These are phyloP conservation scores for Dipodomys stephensi DNA, from an alignment of 2,113 vertebrate species.

Conservation along the genomic window DNA sequence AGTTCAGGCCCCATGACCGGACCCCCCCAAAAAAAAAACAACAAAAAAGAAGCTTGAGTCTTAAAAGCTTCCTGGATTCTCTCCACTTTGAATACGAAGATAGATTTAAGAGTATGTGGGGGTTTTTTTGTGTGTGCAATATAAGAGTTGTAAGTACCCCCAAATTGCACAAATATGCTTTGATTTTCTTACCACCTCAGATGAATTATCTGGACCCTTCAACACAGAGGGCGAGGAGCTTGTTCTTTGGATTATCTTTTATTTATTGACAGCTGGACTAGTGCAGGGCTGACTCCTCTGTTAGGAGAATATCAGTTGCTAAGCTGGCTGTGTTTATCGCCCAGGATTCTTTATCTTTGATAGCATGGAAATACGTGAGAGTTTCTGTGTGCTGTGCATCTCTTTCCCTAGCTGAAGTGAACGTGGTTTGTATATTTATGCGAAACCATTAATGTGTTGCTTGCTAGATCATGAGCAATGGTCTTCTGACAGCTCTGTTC, in stretches of 20 bases:
- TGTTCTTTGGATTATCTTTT: slow-evolving; percentile 30
- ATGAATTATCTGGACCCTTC: slow-evolving; percentile 16
- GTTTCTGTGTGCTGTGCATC: not conserved
- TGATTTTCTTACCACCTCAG: not conserved
- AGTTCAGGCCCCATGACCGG: no score
- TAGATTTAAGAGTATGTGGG: slow-evolving; percentile 28
- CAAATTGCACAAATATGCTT: slow-evolving; percentile 34
- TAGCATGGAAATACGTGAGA: not conserved
- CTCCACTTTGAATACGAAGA: not conserved
- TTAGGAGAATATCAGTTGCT: slow-evolving; percentile 48
- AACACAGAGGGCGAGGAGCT: slow-evolving; percentile 3
- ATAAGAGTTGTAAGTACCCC: not conserved
- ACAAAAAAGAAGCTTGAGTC: not conserved
- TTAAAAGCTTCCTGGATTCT: slow-evolving; percentile 39
- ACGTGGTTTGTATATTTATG: slow-evolving; percentile 66
- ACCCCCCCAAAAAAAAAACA: no score
- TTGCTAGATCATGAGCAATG: slow-evolving; percentile 73
- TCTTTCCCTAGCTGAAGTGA: slow-evolving; percentile 60
- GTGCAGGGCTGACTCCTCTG: not conserved
- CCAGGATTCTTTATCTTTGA: slow-evolving; percentile 32
- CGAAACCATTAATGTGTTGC: slow-evolving; percentile 68
- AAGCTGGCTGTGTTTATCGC: slow-evolving; percentile 48
- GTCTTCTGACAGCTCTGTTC: slow-evolving; percentile 78
- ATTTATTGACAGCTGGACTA: slow-evolving; percentile 43
- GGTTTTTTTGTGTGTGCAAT: not conserved